phyloP scores from a whole-genome alignment of 2,113 vertebrate species.

The Pungitius pungitius region DNA sequence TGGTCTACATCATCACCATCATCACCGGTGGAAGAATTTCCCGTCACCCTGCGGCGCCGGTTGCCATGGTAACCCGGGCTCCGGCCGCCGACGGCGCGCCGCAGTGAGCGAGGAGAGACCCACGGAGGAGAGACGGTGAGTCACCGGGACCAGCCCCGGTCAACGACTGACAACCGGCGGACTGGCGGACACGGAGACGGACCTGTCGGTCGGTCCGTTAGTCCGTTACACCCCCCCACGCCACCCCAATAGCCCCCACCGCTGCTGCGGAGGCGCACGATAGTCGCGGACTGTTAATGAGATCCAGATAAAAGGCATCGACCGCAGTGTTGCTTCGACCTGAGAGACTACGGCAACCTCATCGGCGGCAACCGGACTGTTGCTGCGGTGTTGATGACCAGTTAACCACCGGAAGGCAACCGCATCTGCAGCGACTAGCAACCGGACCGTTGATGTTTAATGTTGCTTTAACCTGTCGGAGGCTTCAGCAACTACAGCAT shows the following conservation, averaged over 20 bases:
- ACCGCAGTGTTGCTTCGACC: constrained; percentile 40
- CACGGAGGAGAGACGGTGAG: constrained; percentile 69
- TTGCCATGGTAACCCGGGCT: constrained; percentile 77
- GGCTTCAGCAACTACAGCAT: not conserved
- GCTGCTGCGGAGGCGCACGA: constrained; percentile 16
- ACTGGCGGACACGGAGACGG: not conserved
- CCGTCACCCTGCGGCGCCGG: constrained; percentile 44
- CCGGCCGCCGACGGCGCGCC: constrained; percentile 62
- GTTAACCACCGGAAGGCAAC: not conserved
- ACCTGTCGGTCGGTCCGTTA: constrained; percentile 1
- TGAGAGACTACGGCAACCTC: not conserved
- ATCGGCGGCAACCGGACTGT: constrained; percentile 1
- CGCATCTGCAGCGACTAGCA: not conserved
- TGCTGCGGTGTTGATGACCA: constrained; percentile 8
- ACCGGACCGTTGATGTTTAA: not conserved
- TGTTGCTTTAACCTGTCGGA: constrained; percentile 17
- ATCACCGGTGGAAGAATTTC: not conserved
- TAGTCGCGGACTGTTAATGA: constrained; percentile 25
- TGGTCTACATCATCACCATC: not conserved
- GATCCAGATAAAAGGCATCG: not conserved
- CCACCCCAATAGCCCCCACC: not conserved
- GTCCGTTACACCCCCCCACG: not conserved
- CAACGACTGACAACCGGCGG: constrained; percentile 4
- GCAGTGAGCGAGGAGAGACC: constrained; percentile 65
- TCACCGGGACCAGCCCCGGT: constrained; percentile 40